Evolutionary conservation across 1,140 invertebrate genomes (phyloP).

Genomic region (Ectropis grisescens): DNA sequence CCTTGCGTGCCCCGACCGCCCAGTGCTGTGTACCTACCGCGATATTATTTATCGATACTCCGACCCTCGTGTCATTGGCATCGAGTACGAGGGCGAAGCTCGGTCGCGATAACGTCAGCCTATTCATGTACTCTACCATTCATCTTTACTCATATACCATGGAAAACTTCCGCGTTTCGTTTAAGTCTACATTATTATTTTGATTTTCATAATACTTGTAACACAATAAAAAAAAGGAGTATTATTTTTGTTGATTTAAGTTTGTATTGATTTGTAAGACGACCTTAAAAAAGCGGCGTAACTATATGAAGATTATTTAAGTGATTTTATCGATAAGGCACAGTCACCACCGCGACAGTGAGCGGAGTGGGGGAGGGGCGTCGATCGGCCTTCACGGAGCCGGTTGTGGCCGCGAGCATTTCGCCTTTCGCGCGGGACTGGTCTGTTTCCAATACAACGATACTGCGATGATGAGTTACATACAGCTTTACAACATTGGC

Average conservation of each 20-base stretch:
- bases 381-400: conserved; percentile 56
- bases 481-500: too few species aligned
- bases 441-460: conserved; percentile 43
- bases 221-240: too few species aligned
- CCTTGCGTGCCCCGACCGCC: conserved; percentile 54
- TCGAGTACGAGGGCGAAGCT: conserved; percentile 41
- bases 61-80: conserved; percentile 56
- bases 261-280: too few species aligned
- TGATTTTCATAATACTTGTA: too few species aligned
- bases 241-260: too few species aligned
- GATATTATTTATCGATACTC: conserved; percentile 45
- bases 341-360: conserved; percentile 30
- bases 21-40: conserved; percentile 38
- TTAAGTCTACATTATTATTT: too few species aligned
- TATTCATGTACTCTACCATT: too few species aligned
- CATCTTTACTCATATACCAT: too few species aligned
- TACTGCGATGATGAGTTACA: too few species aligned
- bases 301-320: too few species aligned
- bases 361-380: conserved; percentile 38
- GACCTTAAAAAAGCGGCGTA: too few species aligned
- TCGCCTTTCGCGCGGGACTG: conserved; percentile 61
- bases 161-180: too few species aligned
- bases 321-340: conserved; percentile 35
- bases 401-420: conserved; percentile 61
- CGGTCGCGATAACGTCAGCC: conserved; percentile 31